Evolutionary conservation across 1,140 invertebrate genomes (phyloP), one percentile per base, ranked within the genome.

Genomic region (Ditylenchus dipsaci): DNA sequence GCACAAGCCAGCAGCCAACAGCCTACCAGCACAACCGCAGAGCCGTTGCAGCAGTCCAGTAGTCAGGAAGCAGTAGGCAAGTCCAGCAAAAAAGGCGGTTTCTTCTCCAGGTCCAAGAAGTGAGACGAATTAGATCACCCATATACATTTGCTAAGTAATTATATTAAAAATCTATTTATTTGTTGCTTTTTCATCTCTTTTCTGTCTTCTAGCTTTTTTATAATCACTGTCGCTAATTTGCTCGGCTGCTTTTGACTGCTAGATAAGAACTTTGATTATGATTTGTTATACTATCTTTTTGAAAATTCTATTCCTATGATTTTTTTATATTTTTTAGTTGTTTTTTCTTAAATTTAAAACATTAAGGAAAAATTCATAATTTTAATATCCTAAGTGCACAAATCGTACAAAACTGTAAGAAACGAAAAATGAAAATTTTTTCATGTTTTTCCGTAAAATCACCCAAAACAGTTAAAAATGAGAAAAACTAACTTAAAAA

Each of bases 81-180:
- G 38, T n/a, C 33, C 38, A n/a, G n/a, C n/a, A 74, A 78, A 38
- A 68, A 73, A 33, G 49, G 72, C 9, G 71, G 71, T n/a, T 73
- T 73, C 63, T 73, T 73, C 29, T 73, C 71, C 19, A 73, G 69
- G 42, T 30, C 29, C 1, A 75, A 63, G 63, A 73, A 73, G 58
- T 73, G n/a, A 43, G 53, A 5, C 21, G 53, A 5, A 5, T 61
- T 21, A 13, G 29, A 19, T 43, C n/a, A 21, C 59, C 59, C 49
- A 53, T 53, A 53, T 53, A 21, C 11, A 45, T 21, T 3, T 26
- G n/a, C 49, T 21, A 53, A 19, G 3, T 3, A 53, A 26, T 53
- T 3, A 26, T 21, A 45, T 45, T 13, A 21, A 26, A 53, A 7
- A 21, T 7, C 49, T 53, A 53, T 53, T 53, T 53, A 53, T 53